Evolutionary conservation across 2,888 invertebrate genomes (phyloP), one percentile per base, ranked within the genome.

Genomic region (Mellilla xanthometata): DNA sequence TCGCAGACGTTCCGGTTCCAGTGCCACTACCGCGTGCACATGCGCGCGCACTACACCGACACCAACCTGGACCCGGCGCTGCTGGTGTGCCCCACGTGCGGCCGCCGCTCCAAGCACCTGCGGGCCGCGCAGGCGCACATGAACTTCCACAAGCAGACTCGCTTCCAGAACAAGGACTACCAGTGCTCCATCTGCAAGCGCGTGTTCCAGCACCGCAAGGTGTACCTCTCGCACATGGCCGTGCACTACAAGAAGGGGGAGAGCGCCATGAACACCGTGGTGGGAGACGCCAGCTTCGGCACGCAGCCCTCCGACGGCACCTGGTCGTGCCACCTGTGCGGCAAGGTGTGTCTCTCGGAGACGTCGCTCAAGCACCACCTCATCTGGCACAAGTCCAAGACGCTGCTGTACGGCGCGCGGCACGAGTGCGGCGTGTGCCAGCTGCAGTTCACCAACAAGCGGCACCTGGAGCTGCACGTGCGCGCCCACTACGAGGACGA

Each of bases 401-500:
- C 84, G 0, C 73, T 80, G 11, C 62, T 89, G 3, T 85, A 72
- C 53, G 87, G 84, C 3, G 77, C 81, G 5, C 69, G 88, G 0
- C 83, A 90, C 59, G 80, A 86, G 53, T 92, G 92, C 57, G 62
- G 66, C 5, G 72, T 90, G 31, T 92, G 91, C 52, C 73, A 81
- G 30, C 62, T 87, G 8, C 68, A 73, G 45, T 92, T 91, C 62
- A 77, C 84, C 0, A 88, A 90, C 58, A 91, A 90, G 41, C 72
- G 78, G 2, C 75, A 88, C 3, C 60, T 88, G 4, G 83, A 86
- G 38, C 59, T 90, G 1, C 91, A 92, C 62, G 73, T 77, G 23
- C 70, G 89, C 34, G 72, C 81, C 0, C 91, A 91, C 50, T 84
- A 75, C 43, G 91, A 91, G 46, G 90, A 91, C 49, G 84, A 86